These are phyloP conservation scores for Trichosurus vulpecula DNA, from an alignment of 2,797 vertebrate species.

Conservation along the genomic window DNA sequence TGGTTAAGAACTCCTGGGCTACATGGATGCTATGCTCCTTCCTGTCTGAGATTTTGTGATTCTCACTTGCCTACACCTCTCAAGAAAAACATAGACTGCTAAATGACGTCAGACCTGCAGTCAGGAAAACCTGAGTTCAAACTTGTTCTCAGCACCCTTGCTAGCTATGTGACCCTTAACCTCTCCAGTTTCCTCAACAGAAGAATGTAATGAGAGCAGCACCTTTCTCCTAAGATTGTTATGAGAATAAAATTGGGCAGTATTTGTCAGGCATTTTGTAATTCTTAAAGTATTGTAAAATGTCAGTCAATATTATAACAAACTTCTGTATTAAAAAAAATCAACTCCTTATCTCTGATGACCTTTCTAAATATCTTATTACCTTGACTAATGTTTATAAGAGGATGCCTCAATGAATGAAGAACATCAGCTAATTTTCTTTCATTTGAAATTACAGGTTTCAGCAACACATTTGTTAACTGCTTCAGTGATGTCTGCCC, in stretches of 20 bases:
- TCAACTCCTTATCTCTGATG: background rate
- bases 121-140: background rate
- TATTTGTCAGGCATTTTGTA: background rate
- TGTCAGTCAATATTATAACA: background rate
- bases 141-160: background rate
- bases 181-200: background rate
- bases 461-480: slow-evolving; percentile 89
- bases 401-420: background rate
- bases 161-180: background rate
- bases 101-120: background rate
- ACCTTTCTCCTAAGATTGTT: background rate
- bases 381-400: background rate
- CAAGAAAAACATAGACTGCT: background rate
- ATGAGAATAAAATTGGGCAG: background rate
- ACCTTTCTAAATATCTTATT: background rate
- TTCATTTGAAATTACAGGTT: slow-evolving; percentile 83
- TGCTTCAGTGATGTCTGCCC: slow-evolving; percentile 92
- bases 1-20: background rate
- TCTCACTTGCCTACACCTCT: background rate
- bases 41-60: background rate
- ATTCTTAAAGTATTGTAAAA: background rate
- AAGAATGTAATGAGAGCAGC: background rate
- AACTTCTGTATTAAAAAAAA: background rate
- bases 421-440: slow-evolving; percentile 22
- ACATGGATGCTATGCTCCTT: background rate